Evolutionary conservation across 2,888 invertebrate genomes (phyloP).

Genomic region (Escarpia spicata): DNA sequence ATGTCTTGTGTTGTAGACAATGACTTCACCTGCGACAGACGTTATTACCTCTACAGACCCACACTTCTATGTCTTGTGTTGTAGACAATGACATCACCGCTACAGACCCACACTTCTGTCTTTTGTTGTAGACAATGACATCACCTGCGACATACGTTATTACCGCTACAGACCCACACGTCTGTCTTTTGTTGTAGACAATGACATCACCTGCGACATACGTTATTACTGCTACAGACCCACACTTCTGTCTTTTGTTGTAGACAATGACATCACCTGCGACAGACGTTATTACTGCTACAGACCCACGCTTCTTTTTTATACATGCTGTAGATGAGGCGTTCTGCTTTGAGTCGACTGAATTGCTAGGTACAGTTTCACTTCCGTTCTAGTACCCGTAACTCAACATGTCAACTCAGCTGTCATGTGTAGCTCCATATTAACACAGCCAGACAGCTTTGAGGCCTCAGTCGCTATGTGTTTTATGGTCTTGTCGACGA

Average conservation of each 20-base stretch:
- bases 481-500: neutral
- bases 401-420: neutral
- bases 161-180: too few species aligned
- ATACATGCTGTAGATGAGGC: neutral
- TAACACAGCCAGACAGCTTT: neutral
- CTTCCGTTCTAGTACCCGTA: neutral
- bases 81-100: too few species aligned
- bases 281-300: neutral
- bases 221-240: too few species aligned
- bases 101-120: too few species aligned
- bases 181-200: too few species aligned
- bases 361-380: neutral
- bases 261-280: neutral
- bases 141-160: too few species aligned
- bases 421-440: neutral
- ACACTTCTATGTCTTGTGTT: too few species aligned
- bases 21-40: too few species aligned
- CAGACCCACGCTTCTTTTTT: slow-evolving; percentile 2
- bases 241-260: neutral
- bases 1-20: too few species aligned
- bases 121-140: too few species aligned
- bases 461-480: neutral
- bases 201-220: too few species aligned
- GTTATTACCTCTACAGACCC: too few species aligned
- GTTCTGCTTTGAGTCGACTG: neutral